Evolutionary conservation across 2,797 vertebrate genomes (phyloP).

Genomic region (Takifugu rubripes): DNA sequence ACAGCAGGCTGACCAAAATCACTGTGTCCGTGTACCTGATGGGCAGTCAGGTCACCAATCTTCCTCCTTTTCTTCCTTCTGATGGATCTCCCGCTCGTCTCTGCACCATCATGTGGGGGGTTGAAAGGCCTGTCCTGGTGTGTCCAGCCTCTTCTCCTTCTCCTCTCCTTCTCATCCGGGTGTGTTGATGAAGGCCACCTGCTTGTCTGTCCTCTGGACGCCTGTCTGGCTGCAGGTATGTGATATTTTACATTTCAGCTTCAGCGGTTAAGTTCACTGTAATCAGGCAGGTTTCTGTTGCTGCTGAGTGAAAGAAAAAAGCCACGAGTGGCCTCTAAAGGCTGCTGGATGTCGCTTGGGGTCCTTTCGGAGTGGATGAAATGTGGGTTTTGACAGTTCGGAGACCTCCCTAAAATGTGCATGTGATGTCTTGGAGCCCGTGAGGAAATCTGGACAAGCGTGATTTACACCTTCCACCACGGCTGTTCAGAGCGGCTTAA

Average conservation of each 20-base stretch:
- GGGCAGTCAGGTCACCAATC: slow-evolving; percentile 27
- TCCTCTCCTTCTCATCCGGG: no score
- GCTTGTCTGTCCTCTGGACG: no score
- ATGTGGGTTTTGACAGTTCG: neutral
- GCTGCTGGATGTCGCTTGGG: neutral
- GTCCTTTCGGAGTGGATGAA: neutral
- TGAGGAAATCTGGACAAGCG: neutral
- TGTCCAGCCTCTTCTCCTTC: no score
- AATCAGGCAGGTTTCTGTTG: no score
- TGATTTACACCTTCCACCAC: neutral
- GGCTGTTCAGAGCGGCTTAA: neutral
- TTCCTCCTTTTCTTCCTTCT: slow-evolving; percentile 16
- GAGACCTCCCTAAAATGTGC: neutral
- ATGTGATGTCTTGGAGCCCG: neutral
- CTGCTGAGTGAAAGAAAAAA: neutral
- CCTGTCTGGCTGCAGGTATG: no score
- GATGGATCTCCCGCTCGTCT: slow-evolving; percentile 16
- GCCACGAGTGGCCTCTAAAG: neutral
- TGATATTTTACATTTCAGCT: no score
- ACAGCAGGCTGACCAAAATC: slow-evolving; percentile 26
- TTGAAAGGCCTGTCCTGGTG: no score
- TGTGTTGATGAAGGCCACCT: no score
- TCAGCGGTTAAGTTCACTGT: no score
- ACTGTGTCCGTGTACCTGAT: slow-evolving; percentile 18
- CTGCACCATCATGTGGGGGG: neutral